Percentiles rank a stretch among this genome's conserved stretches.
Evolutionary conservation across 2,888 invertebrate genomes (phyloP).

Genomic region (Caenorhabditis afra): DNA sequence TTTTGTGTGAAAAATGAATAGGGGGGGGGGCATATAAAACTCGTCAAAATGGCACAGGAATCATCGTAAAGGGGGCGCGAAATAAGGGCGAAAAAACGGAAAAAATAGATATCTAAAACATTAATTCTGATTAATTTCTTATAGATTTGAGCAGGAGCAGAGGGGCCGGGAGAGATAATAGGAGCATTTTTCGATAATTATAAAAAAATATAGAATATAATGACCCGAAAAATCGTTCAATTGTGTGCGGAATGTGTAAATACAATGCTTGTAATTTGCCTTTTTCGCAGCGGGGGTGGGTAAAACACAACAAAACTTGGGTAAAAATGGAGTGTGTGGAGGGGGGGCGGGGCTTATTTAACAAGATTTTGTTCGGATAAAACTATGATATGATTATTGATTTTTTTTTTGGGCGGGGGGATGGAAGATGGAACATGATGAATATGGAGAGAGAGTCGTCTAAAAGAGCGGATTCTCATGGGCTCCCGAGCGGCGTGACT

Average conservation of each 20-base stretch:
- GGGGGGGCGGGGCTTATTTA: neutral
- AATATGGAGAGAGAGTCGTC: neutral
- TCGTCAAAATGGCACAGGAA: constrained; percentile 45
- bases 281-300: neutral
- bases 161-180: too few relatives aligned
- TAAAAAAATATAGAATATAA: too few relatives aligned
- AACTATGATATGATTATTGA: constrained; percentile 49
- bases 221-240: too few relatives aligned
- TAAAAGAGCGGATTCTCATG: constrained; percentile 52
- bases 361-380: constrained; percentile 19
- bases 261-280: neutral
- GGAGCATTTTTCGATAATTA: too few relatives aligned
- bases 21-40: constrained; percentile 27
- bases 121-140: constrained; percentile 17
- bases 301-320: constrained; percentile 22
- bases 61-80: neutral
- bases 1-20: neutral
- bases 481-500: constrained; percentile 23
- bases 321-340: constrained; percentile 14
- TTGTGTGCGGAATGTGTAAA: constrained; percentile 1
- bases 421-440: constrained; percentile 9
- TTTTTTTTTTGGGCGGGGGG: neutral
- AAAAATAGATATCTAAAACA: constrained; percentile 2
- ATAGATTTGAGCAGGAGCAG: neutral
- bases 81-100: neutral